Evolutionary conservation across 2,888 invertebrate species (phyloP).

Genomic region (Ophion obscuratus): DNA sequence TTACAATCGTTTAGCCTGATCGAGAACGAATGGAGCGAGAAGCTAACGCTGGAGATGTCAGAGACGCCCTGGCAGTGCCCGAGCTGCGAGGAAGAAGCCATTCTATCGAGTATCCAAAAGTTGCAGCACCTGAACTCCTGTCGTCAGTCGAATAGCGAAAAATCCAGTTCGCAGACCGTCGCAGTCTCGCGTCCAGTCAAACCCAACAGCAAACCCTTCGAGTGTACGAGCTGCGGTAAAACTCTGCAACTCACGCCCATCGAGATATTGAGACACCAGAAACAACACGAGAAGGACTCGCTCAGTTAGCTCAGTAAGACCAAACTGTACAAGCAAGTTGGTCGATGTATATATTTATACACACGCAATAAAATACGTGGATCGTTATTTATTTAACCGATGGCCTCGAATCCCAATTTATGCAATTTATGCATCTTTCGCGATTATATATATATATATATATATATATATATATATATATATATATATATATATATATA

Average conservation of each 20-base stretch:
- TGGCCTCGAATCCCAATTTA: neutral
- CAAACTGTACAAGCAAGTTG: neutral
- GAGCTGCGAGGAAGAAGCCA: conserved; percentile 87
- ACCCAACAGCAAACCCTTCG: conserved; percentile 88
- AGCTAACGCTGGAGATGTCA: conserved; percentile 86
- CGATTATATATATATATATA: too few species aligned
- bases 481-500: too few species aligned
- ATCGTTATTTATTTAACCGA: neutral
- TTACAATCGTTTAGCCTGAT: conserved; percentile 85
- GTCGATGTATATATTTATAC: neutral
- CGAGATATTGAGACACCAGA: conserved; percentile 94
- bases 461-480: too few species aligned
- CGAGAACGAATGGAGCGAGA: conserved; percentile 89
- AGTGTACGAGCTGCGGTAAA: conserved; percentile 90
- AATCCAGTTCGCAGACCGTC: conserved; percentile 75
- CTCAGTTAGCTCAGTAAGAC: neutral
- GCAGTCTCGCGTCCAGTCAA: conserved; percentile 76
- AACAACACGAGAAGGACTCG: conserved; percentile 81
- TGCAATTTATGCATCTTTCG: neutral
- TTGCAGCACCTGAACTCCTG: conserved; percentile 89
- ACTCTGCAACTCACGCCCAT: conserved; percentile 90
- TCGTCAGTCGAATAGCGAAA: conserved; percentile 74
- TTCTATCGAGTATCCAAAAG: conserved; percentile 89
- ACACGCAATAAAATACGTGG: neutral
- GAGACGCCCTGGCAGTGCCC: conserved; percentile 90